Base-by-base conservation (phyloP, 2,888 invertebrate species). In the Ernsta delagoae region DNA sequence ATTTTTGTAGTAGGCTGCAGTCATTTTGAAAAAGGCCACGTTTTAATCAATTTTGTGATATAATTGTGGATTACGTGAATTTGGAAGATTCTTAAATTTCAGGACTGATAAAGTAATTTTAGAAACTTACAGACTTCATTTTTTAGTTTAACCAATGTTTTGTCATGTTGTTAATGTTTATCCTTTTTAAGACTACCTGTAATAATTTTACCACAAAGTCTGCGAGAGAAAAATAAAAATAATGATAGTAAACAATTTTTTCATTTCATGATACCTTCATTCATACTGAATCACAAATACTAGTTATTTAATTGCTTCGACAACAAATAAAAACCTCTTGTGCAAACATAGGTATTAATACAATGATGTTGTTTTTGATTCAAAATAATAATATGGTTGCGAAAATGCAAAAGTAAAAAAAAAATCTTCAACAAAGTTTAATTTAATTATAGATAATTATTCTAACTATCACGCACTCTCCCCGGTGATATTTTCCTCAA, bases 401-500 rank as follows among this genome's bases (percentile, higher is more conserved):
- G 16, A 75, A 75, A 65, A 71, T 68, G 62, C 68, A 73, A 72
- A 73, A 73, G 56, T 73, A 1, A 74, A 73, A 74, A 73, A 74
- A 72, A 71, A 77, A 75, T 71, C 16, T 16, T 16, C 16, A 16
- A 16, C 16, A 16, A 16, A 16, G 16, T 16, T 16, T 16, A 43
- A 43, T 9, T 72, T 71, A 74, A 77, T 77, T 72, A 73, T 70
- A 72, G 72, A 71, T 76, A 78, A 79, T 75, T 73, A 74, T 73
- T 64, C 43, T 65, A 16, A 16, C 59, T 50, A 75, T 74, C 82
- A 83, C 82, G 82, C 79, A 78, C 78, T 77, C 77, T 73, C 74
- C 71, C 74, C 63, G 64, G 53, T 67, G 70, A 75, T 75, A 77
- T 84, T 86, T 81, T 78, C 80, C 79, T 78, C 75, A 74, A 71